Conservation (phyloP, 2,888 invertebrate genomes). For the Chymomyza procnemis region DNA sequence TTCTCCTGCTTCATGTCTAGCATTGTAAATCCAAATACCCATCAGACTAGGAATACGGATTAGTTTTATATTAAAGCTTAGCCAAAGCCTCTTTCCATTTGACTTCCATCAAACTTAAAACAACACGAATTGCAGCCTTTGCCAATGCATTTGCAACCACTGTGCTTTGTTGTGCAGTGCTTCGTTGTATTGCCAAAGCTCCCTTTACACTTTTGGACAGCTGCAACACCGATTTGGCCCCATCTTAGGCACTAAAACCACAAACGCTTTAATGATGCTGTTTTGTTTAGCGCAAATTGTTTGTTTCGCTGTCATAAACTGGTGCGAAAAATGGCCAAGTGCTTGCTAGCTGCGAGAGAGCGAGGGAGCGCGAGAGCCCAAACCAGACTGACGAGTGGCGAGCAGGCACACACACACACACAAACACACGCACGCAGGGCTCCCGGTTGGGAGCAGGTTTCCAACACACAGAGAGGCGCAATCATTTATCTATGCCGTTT, state of each 20-base stretch:
- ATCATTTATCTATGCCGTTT: slow-evolving; percentile 53
- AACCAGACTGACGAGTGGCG: slow-evolving; percentile 39
- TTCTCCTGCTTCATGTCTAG: too few species aligned
- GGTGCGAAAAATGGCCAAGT: slow-evolving; percentile 72
- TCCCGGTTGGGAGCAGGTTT: slow-evolving; percentile 59
- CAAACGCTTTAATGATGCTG: slow-evolving; percentile 76
- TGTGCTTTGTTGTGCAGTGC: neutral
- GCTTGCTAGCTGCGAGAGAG: slow-evolving; percentile 37
- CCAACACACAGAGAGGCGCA: neutral
- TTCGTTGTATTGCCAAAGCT: neutral
- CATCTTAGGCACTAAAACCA: slow-evolving; percentile 68
- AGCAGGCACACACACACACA: slow-evolving; percentile 19
- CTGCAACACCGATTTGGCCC: slow-evolving; percentile 2
- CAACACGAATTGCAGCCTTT: neutral
- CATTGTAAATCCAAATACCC: too few species aligned
- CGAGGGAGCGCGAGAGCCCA: slow-evolving; percentile 19
- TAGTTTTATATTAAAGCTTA: too few species aligned
- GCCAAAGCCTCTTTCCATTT: too few species aligned
- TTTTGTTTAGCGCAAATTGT: slow-evolving; percentile 75
- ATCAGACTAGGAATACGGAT: too few species aligned
- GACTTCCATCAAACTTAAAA: too few species aligned
- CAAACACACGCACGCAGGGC: slow-evolving; percentile 8
- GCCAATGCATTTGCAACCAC: neutral
- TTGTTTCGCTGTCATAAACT: slow-evolving; percentile 75
- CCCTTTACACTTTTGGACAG: slow-evolving; percentile 7